Evolutionary conservation across 2,797 vertebrate species (phyloP).

Genomic region (Discoglossus pictus): DNA sequence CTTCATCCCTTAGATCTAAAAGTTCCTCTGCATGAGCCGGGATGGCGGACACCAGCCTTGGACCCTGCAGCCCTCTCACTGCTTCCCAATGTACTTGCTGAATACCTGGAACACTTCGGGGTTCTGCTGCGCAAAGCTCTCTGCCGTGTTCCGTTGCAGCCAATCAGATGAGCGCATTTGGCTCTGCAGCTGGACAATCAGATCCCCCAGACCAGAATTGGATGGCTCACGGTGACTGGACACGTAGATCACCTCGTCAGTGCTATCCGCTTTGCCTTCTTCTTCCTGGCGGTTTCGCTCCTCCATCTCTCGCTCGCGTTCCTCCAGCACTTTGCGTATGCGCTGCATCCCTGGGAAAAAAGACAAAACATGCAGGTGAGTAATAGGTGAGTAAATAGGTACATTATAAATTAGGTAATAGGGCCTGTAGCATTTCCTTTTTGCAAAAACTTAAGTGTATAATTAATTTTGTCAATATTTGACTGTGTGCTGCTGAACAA

Average conservation of each 20-base stretch:
- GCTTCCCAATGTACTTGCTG: constrained; percentile 37
- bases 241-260: constrained; percentile 60
- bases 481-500: no score
- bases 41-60: not conserved
- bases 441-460: no score
- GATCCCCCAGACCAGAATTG: constrained; percentile 68
- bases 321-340: constrained; percentile 76
- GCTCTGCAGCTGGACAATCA: constrained; percentile 82
- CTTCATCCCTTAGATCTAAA: no score
- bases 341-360: constrained; percentile 79
- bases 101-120: constrained; percentile 63
- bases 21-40: not conserved
- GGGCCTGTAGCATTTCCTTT: no score
- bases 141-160: constrained; percentile 79
- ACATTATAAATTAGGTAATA: no score
- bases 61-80: not conserved
- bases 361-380: no score
- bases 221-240: constrained; percentile 67
- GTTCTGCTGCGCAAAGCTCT: constrained; percentile 74
- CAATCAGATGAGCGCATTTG: constrained; percentile 85
- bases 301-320: constrained; percentile 57
- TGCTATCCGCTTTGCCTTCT: constrained; percentile 60
- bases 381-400: no score
- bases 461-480: no score
- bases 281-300: constrained; percentile 57